A percentile compares a stretch with the other conserved stretches of the same genome.
These are phyloP conservation scores for Microctonus hyperodae DNA, from an alignment of 2,888 invertebrate genomes.

Conservation along the genomic window DNA sequence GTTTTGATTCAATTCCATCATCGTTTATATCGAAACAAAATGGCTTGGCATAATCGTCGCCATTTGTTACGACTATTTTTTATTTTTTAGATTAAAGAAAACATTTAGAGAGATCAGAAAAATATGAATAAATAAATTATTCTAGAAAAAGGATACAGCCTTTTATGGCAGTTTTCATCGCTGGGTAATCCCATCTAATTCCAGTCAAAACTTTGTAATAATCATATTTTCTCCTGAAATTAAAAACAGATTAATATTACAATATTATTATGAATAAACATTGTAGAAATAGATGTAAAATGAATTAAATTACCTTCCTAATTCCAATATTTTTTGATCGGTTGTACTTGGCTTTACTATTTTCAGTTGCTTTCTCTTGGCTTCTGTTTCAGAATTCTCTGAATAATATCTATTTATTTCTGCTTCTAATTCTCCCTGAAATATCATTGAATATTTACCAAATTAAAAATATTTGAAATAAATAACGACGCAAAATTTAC, in stretches of 20 bases:
- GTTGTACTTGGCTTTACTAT: constrained; percentile 35
- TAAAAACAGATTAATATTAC: background rate
- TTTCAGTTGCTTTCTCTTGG: constrained; percentile 37
- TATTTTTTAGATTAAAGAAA: background rate
- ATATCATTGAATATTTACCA: constrained; percentile 6
- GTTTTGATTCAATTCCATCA: constrained; percentile 35
- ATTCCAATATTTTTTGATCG: constrained; percentile 41
- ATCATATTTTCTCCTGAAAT: constrained; percentile 39
- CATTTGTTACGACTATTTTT: constrained; percentile 46
- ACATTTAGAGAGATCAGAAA: background rate
- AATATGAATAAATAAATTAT: constrained; percentile 14
- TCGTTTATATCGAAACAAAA: constrained; percentile 41
- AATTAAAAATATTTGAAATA: background rate
- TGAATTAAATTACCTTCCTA: constrained; percentile 38
- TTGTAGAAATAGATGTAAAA: background rate
- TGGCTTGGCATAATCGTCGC: constrained; percentile 42
- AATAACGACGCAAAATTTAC: constrained; percentile 22
- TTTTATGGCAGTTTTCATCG: constrained; percentile 32
- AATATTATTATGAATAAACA: background rate
- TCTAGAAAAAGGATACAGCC: constrained; percentile 48
- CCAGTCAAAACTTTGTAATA: constrained; percentile 44
- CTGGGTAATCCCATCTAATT: constrained; percentile 45
- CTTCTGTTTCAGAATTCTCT: constrained; percentile 37
- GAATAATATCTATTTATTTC: constrained; percentile 37
- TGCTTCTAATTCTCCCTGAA: constrained; percentile 39